Base-by-base conservation (phyloP, 37 sponge, comb jelly and placozoan species). In the Diacarnus erythraeanus region DNA sequence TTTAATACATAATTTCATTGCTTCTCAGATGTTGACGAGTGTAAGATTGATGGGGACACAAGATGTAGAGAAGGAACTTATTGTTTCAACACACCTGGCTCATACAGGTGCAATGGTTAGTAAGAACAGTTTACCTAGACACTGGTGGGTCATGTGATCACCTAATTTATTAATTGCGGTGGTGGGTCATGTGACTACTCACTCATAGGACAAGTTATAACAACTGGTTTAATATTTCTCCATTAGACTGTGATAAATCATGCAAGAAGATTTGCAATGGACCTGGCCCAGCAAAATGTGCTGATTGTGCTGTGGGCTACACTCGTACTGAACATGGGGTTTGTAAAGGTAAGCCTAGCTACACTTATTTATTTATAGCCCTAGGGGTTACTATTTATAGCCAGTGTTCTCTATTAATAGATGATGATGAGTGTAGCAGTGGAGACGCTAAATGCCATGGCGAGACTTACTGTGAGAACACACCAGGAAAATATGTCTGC, bases 11-110 rank as follows among this genome's bases (percentile, higher is more conserved):
- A 61, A 27, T 40, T n/a, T 25, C 69, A 38, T 36, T 71, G 12
- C 25, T 42, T 36, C 42, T 80, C 36, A 89, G 89, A 89, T 57
- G 71, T 90, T 26, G 83, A 96, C 74, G 97, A 96, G 79, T 96
- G 97, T 74, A 72, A 60, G 51, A 27, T 29, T 23, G 75, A 72
- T 6, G 88, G 72, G 22, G 69, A 69, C 4, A 36, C 68, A 0
- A 43, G 80, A 36, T 96, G 97, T 67, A 85, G 82, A 12, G 91
- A 87, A 18, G 94, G 94, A 6, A 84, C 76, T 37, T 90, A 96
- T 72, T 96, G 97, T 67, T 71, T 70, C 59, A 96, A 96, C 77
- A 77, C 70, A 22, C 78, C 71, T 20, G 94, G 94, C 0, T 64
- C 67, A 21, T 80, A 87, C 75, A 67, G 30, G 31, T 92, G 92